Percentiles rank a stretch among this genome's conserved stretches.
phyloP scores from a whole-genome alignment of 2,888 invertebrate species.

The Rhagonycha fulva region DNA sequence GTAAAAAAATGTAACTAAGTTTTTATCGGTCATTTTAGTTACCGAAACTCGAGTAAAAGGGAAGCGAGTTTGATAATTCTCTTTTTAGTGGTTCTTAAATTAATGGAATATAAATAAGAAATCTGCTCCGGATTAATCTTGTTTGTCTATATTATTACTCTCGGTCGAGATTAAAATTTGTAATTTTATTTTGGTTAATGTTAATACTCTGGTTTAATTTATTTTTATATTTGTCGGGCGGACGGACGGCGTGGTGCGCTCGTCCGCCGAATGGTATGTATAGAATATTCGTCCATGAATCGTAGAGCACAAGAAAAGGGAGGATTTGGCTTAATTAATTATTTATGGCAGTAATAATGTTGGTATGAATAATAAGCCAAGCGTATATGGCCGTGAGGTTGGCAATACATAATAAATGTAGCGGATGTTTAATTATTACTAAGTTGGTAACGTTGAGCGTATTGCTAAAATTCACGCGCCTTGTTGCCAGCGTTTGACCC shows the following conservation, averaged over 20 bases:
- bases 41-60: background rate
- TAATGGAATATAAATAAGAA: background rate
- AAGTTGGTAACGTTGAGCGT: conserved; percentile 40
- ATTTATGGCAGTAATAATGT: conserved; percentile 53
- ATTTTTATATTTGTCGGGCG: background rate
- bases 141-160: background rate
- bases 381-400: conserved; percentile 51
- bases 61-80: background rate
- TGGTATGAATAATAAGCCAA: conserved; percentile 55
- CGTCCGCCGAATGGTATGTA: background rate
- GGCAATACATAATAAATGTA: conserved; percentile 52
- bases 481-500: conserved; percentile 24
- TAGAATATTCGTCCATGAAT: conserved; percentile 22
- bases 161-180: background rate
- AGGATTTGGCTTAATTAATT: conserved; percentile 43
- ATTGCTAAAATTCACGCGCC: conserved; percentile 30
- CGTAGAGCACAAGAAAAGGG: conserved; percentile 34
- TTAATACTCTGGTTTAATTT: background rate
- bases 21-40: background rate
- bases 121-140: background rate
- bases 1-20: background rate
- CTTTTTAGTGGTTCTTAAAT: background rate
- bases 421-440: conserved; percentile 51
- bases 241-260: background rate
- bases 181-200: background rate